These are phyloP conservation scores for Lasioglossum marginatum DNA, from an alignment of 2,888 invertebrate genomes.

Conservation along the genomic window DNA sequence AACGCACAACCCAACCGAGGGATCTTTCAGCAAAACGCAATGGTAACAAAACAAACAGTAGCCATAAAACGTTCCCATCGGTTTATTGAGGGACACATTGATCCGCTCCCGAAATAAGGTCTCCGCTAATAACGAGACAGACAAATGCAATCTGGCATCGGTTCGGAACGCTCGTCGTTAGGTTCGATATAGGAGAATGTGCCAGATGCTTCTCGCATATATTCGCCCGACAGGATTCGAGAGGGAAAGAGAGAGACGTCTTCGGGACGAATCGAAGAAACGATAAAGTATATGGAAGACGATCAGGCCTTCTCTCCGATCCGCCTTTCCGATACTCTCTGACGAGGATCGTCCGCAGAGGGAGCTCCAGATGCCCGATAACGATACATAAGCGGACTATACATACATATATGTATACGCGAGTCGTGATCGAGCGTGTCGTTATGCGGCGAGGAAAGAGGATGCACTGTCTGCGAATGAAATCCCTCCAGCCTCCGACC, in stretches of 20 bases:
- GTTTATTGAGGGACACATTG: background rate
- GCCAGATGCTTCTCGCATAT: conserved; percentile 4
- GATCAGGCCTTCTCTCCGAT: background rate
- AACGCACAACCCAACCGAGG: background rate
- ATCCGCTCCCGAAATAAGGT: background rate
- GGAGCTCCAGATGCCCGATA: conserved; percentile 64
- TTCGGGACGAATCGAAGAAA: conserved; percentile 29
- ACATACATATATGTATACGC: conserved; percentile 8
- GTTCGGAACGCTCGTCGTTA: background rate
- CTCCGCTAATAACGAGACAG: background rate
- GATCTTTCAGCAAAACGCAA: background rate
- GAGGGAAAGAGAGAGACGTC: background rate
- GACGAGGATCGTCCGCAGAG: conserved; percentile 41
- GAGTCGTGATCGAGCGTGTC: conserved; percentile 50
- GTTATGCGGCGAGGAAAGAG: conserved; percentile 36
- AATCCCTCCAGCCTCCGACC: conserved; percentile 27
- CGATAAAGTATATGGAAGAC: conserved; percentile 37
- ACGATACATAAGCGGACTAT: conserved; percentile 49
- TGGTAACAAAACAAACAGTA: background rate
- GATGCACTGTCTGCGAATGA: conserved; percentile 46
- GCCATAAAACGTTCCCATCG: background rate
- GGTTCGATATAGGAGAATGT: background rate
- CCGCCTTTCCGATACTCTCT: conserved; percentile 14
- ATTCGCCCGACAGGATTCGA: background rate
- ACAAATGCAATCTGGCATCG: background rate